Evolutionary conservation across 2,113 vertebrate species (phyloP).

Genomic region (Peromyscus leucopus): DNA sequence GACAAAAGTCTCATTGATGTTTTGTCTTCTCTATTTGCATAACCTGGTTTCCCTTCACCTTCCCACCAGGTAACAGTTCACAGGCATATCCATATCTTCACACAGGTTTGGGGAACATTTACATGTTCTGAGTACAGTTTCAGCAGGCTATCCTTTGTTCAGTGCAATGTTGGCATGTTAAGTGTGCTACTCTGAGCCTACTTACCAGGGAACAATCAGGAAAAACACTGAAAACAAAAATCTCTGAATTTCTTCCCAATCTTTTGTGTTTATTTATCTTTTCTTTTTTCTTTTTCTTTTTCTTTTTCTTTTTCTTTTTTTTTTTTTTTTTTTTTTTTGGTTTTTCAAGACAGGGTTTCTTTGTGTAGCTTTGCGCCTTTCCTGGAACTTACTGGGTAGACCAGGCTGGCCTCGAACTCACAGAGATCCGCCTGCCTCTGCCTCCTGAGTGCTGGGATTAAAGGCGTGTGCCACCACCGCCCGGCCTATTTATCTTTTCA

Average conservation of each 20-base stretch:
- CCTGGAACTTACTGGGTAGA: too few species aligned
- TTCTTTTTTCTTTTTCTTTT: neutral
- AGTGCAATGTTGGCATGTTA: neutral
- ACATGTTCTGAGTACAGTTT: neutral
- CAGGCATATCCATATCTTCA: neutral
- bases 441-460: too few species aligned
- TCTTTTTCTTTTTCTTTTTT: too few species aligned
- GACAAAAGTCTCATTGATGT: neutral
- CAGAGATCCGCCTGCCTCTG: too few species aligned
- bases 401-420: too few species aligned
- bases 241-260: neutral
- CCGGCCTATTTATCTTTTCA: neutral
- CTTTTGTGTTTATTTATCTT: neutral
- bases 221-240: neutral
- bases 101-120: neutral
- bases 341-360: too few species aligned
- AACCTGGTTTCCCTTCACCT: accelerated
- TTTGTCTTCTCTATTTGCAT: neutral
- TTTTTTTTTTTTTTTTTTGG: too few species aligned
- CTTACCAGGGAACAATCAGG: neutral
- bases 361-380: too few species aligned
- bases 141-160: neutral
- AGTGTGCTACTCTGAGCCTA: neutral
- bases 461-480: too few species aligned
- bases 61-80: neutral